Base-by-base conservation (phyloP, 1,140 invertebrate species). In the Eriocheir sinensis region DNA sequence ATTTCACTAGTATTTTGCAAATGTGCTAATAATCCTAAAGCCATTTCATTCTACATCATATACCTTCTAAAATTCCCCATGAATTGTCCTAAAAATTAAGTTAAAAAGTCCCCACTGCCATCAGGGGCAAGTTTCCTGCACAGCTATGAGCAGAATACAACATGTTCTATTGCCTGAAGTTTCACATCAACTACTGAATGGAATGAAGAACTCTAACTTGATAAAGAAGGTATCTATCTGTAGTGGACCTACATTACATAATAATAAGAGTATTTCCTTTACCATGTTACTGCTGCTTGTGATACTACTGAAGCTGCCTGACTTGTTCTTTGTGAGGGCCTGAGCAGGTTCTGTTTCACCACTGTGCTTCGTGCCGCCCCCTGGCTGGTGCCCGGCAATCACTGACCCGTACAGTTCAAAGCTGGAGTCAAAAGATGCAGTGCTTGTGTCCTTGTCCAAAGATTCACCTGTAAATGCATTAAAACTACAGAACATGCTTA, bases 381-480 rank as follows among this genome's bases (percentile, higher is more conserved):
- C 86, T 36, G 91, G 91, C 44, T 95, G 95, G 92, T 93, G 88
- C 0, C 85, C 95, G 38, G 95, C 92, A 40, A 95, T 93, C 17
- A 95, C 92, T 81, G 95, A 95, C 34, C 95, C 95, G 79, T 90
- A 93, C 27, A 95, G 60, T 40, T 95, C 95, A 95, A 95, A 95
- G 85, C 95, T 95, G 3, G 91, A 93, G 38, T 95, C 95, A 89
- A 93, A 83, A 9, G 91, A 95, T 6, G 40, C 85, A 38, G 80
- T 91, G 36, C 94, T 94, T 6, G 34, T 48, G 38, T 95, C 94
- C 60, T 89, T 92, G 48, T 92, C 86, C 83, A 88, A 38, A 79
- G 44, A 30, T 0, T 90, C 83, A 9, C 40, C 79, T 92, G 40
- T 21, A 81, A 92, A 36, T 17, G 30, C 21, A 48, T 8, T n/a